Evolutionary conservation across 1,140 invertebrate species (phyloP), one percentile per base, ranked within the genome.

Genomic region (Eurosta solidaginis): DNA sequence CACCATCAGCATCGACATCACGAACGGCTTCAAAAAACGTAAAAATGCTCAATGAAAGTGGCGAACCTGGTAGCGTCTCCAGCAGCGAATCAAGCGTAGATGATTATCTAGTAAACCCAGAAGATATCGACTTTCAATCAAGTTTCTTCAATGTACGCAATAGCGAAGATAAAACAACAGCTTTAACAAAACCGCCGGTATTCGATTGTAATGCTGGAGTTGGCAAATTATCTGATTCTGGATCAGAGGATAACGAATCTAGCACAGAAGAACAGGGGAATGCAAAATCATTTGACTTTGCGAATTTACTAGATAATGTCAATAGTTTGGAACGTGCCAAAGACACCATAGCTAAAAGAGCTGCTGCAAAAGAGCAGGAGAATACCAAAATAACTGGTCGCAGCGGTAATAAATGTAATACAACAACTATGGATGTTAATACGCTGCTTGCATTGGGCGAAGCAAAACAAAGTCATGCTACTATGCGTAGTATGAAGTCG

Each of bases 361-460:
- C 36, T 10, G n/a, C 20, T 68, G 79, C 74, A 33, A 79, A 47
- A 17, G 80, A 81, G 10, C 76, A 78, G 36, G 77, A 82, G 10
- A 47, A 33, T 22, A 59, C 40, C 79, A 82, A 74, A 81, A 82
- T 27, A 81, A 80, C 44, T 74, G 59, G 33, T 49, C 79, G 54
- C 74, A 75, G 17, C 25, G n/a, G n/a, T 14, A 59, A 78, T 50
- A 36, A 77, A 68, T n/a, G n/a, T 33, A 81, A 79, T 76, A 77
- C 82, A 78, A 80, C 81, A 52, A 80, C 77, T 14, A 81, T 82
- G 81, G 84, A 88, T 83, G 86, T 89, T 76, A 81, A 85, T 79
- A 82, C 83, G 77, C 79, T 89, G 80, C 83, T 89, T 82, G 88
- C 88, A 82, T 86, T 89, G 83, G 89, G 88, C 84, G 89, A 90